phyloP scores from a whole-genome alignment of 35 echinoderm and acorn worm species.

The Ophioderma brevispina region DNA sequence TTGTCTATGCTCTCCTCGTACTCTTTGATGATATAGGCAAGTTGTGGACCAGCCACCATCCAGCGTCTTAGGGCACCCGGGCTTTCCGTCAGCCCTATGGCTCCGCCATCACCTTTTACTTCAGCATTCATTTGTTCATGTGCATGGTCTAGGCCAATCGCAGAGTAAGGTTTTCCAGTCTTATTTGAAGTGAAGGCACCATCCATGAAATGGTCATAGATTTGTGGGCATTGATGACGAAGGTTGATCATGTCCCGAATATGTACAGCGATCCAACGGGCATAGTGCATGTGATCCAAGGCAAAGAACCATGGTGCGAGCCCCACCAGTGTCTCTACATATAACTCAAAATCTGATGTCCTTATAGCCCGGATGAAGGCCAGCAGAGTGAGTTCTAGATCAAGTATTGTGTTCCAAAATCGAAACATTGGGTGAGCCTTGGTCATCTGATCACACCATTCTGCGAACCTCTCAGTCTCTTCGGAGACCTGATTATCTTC shows the following conservation, averaged over 20 bases:
- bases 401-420: slow-evolving; percentile 30
- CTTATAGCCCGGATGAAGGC: slow-evolving; percentile 8
- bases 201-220: not conserved
- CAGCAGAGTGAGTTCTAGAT: slow-evolving; percentile 28
- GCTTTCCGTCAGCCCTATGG: slow-evolving; percentile 59
- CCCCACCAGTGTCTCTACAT: slow-evolving; percentile 44
- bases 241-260: slow-evolving; percentile 51
- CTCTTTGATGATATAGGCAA: not conserved
- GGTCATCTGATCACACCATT: slow-evolving; percentile 2
- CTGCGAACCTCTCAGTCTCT: not conserved
- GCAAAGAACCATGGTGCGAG: slow-evolving; percentile 53
- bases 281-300: slow-evolving; percentile 48
- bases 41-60: slow-evolving; percentile 60
- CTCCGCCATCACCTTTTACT: slow-evolving; percentile 70
- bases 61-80: slow-evolving; percentile 24
- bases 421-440: slow-evolving; percentile 26
- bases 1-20: not conserved
- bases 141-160: slow-evolving; percentile 59
- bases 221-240: slow-evolving; percentile 16
- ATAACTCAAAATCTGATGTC: slow-evolving; percentile 28
- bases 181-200: slow-evolving; percentile 18
- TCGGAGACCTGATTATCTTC: not conserved
- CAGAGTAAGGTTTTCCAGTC: slow-evolving; percentile 16
- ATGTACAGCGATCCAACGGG: slow-evolving; percentile 54
- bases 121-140: slow-evolving; percentile 66